Conservation (phyloP, 2,888 invertebrate genomes). For the Epirrita christyi region DNA sequence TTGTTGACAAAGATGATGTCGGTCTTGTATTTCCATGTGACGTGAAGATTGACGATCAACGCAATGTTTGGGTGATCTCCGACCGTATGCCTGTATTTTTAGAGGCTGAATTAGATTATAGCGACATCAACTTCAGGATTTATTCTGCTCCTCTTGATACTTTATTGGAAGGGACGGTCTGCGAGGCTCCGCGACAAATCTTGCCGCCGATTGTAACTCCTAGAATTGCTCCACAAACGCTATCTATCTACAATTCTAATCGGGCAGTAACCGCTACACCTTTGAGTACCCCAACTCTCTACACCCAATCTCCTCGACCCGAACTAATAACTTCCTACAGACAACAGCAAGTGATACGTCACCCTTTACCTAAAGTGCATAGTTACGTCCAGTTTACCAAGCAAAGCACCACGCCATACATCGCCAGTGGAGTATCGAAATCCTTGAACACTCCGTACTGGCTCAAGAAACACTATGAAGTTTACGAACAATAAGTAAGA, state of each 20-base stretch:
- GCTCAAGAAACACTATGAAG: conserved; percentile 53
- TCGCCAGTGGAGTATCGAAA: conserved; percentile 26
- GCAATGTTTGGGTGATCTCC: conserved; percentile 92
- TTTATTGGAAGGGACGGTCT: conserved; percentile 89
- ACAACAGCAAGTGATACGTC: conserved; percentile 41
- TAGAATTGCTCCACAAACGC: conserved; percentile 34
- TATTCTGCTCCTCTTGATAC: conserved; percentile 88
- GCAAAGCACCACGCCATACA: conserved; percentile 45
- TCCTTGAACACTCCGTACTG: conserved; percentile 52
- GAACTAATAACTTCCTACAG: conserved; percentile 26
- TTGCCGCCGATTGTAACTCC: conserved; percentile 27
- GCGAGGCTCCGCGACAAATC: conserved; percentile 76
- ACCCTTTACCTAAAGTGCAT: conserved; percentile 44
- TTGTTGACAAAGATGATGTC: conserved; percentile 90
- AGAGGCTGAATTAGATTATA: conserved; percentile 87
- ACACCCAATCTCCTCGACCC: conserved; percentile 36
- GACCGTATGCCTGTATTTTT: conserved; percentile 93
- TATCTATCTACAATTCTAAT: conserved; percentile 37
- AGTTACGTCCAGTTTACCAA: conserved; percentile 51
- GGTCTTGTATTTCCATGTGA: conserved; percentile 92
- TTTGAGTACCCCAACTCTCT: conserved; percentile 34
- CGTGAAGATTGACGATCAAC: conserved; percentile 89
- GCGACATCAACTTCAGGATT: conserved; percentile 91
- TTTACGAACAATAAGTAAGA: conserved; percentile 48
- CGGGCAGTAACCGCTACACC: conserved; percentile 38